Evolutionary conservation across 1,140 invertebrate species (phyloP), one percentile per base, ranked within the genome.

Genomic region (Achatina immaculata): DNA sequence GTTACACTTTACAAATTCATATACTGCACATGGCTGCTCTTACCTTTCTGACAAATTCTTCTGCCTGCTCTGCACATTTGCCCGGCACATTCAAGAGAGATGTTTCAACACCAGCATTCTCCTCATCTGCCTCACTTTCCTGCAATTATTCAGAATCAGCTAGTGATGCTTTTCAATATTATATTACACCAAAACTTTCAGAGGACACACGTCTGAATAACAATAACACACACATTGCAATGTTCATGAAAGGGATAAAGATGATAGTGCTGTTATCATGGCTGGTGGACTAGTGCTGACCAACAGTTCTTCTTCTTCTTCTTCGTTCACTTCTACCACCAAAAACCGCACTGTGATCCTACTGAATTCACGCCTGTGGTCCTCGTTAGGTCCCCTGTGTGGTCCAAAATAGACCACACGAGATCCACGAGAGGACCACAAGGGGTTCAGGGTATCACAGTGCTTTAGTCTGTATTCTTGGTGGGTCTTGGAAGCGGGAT

Each of bases 21-120:
- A 28, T 36, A 40, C n/a, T 14, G 9, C 14, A n/a, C 9, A 6
- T 1, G 7, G 38, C 28, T 36, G 31, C 2, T 43, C 38, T 51
- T 40, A 80, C 94, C 93, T 97, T 97, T 78, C 96, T 93, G 6
- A 98, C 97, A 88, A 98, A 96, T 89, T 97, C 96, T 90, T 98
- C 97, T 0, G 97, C 97, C 89, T 97, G 96, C 86, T 97, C 96
- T 7, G 96, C 96, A 68, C 96, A 96, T 90, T 95, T 85, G 81
- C 86, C 85, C 11, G 88, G 85, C 1, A 86, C 86, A 28, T 81
- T 78, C n/a, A 84, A 43, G 9, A 84, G 51, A 42, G 75, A 80
- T 36, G 75, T 62, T n/a, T 74, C 73, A 11, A 42, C 31, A 40
- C 77, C 77, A 11, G 36, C 40, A 28, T 65, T 58, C 28, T 81